Base-by-base conservation (phyloP, 1,140 invertebrate species). In the Teleogryllus occipitalis region DNA sequence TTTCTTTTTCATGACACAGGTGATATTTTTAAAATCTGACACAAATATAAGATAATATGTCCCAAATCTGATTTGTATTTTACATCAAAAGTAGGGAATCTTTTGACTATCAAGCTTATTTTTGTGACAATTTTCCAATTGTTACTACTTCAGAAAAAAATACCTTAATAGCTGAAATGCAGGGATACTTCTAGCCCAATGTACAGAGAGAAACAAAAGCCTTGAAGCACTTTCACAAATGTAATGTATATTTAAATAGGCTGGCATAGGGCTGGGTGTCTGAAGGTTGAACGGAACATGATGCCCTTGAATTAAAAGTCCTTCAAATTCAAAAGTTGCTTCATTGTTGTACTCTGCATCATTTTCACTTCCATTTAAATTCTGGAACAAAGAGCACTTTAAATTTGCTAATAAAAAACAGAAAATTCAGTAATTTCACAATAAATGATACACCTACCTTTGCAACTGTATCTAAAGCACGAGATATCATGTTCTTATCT, bases 191-290 rank as follows among this genome's bases (percentile, higher is more conserved):
- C 94, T 89, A 49, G 94, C 91, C 94, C 96, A 97, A 85, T 97
- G 94, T 82, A 97, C 92, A 7, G 95, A 95, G 8, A 96, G 88
- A 85, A 98, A 97, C 49, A 98, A 87, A 74, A 98, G 88, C 82
- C 96, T 88, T 21, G 95, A 96, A 8, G 95, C 95, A 85, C 93
- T 96, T 88, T 98, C 96, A 87, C 95, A 97, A 76, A 98, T 95
- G 83, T 95, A 96, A 87, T 96, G 94, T 81, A 95, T 91, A 84
- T 95, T 96, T 78, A 95, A 88, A 86, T 93, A 95, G 21, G 92
- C 88, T 73, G 94, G 93, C 81, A 94, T 92, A 76, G 94, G 92
- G 72, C 91, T 92, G 18, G 96, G 96, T 8, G 94, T 93, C 82
- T 94, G 93, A 81, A 97, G 87, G 83, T 94, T 92, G 84, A 97